These are phyloP conservation scores for Trichonephila inaurata DNA, from an alignment of 1,140 invertebrate genomes.

Conservation along the genomic window DNA sequence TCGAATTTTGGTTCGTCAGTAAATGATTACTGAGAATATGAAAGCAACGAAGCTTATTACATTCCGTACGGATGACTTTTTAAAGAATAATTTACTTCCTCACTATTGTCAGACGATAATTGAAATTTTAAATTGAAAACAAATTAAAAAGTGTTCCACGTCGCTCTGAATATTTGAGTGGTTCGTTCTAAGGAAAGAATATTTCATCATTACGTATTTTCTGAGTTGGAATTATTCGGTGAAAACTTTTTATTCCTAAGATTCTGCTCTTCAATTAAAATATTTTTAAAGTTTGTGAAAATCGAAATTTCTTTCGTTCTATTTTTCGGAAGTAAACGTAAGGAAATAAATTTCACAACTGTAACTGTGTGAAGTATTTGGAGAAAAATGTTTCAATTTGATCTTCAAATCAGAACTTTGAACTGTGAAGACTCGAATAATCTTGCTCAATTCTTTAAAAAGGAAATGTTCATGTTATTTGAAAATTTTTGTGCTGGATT, in stretches of 20 bases:
- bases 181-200: neutral
- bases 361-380: too few relatives aligned
- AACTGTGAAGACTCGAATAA: too few relatives aligned
- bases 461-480: too few relatives aligned
- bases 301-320: neutral
- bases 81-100: neutral
- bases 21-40: too few relatives aligned
- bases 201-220: neutral
- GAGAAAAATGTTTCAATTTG: too few relatives aligned
- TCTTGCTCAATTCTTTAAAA: too few relatives aligned
- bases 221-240: neutral
- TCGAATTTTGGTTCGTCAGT: too few relatives aligned
- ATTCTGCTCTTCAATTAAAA: neutral
- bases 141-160: neutral
- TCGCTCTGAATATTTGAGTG: neutral
- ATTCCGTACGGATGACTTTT: neutral
- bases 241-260: neutral
- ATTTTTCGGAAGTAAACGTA: neutral
- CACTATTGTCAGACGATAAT: neutral
- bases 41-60: neutral
- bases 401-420: too few relatives aligned
- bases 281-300: neutral
- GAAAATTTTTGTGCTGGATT: too few relatives aligned
- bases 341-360: neutral
- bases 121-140: conserved; percentile 14